These are phyloP conservation scores for Engraulis encrasicolus DNA, from an alignment of 2,113 vertebrate genomes.

Conservation along the genomic window DNA sequence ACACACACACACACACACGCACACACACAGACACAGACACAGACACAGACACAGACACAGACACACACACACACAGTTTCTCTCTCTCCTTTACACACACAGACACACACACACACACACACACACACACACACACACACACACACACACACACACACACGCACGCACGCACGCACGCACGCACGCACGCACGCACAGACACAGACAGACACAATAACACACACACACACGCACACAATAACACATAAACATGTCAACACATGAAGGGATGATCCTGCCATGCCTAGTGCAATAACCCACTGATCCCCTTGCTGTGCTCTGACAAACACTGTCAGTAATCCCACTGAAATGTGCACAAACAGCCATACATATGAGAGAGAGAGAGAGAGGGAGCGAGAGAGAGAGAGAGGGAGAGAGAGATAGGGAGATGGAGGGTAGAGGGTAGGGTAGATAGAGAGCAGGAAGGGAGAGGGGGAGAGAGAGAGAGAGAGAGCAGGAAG, in stretches of 20 bases:
- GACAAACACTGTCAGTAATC: not conserved
- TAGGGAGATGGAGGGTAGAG: no score
- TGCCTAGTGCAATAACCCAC: not conserved
- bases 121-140: not conserved
- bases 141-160: not conserved
- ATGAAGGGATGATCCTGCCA: not conserved
- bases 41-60: no score
- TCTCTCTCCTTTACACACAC: constrained; percentile 79
- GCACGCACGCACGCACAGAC: not conserved
- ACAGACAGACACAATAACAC: no score
- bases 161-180: not conserved
- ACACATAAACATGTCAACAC: not conserved
- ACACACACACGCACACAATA: no score
- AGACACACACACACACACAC: constrained; percentile 14
- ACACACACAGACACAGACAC: no score
- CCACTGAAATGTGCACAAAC: not conserved
- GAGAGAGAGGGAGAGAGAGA: no score
- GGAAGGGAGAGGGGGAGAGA: no score
- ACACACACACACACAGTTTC: constrained; percentile 73
- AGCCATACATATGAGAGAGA: not conserved
- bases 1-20: no score
- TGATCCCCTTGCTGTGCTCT: not conserved
- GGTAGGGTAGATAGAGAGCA: no score
- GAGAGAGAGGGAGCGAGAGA: not conserved
- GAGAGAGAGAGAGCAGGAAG: no score